A percentile compares a stretch with the other conserved stretches of the same genome.
phyloP scores from a whole-genome alignment of 2,888 invertebrate genomes.

The Andrena praecox region DNA sequence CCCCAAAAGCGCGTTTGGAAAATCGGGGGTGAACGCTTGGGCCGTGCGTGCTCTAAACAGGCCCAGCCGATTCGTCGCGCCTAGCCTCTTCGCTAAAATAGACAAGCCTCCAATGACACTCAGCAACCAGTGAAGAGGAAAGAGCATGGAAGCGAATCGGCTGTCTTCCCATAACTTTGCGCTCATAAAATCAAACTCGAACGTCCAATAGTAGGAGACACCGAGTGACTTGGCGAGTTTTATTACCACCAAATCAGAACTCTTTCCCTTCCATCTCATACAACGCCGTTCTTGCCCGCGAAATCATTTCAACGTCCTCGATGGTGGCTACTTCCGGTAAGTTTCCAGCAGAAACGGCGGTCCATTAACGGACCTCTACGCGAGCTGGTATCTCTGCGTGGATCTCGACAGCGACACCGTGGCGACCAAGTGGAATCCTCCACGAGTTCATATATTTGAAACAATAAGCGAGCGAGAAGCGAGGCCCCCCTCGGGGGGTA shows the following conservation, averaged over 20 bases:
- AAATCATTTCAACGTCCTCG: background rate
- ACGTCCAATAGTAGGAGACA: background rate
- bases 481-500: constrained; percentile 57
- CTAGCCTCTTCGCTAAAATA: too few species aligned
- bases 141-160: too few species aligned
- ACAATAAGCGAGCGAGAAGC: constrained; percentile 51
- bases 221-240: background rate
- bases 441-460: constrained; percentile 41
- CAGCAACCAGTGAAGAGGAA: too few species aligned
- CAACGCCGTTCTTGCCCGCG: background rate
- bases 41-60: too few species aligned
- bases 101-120: too few species aligned
- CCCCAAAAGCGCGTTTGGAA: too few species aligned
- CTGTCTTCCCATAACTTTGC: too few species aligned
- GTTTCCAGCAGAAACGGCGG: background rate
- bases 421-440: constrained; percentile 28
- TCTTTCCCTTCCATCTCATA: too few species aligned
- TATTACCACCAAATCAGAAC: too few species aligned
- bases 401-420: constrained; percentile 35
- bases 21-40: too few species aligned
- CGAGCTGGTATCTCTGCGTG: background rate
- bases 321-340: constrained; percentile 12
- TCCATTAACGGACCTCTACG: constrained; percentile 24
- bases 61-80: too few species aligned
- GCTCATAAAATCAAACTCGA: too few species aligned